Evolutionary conservation across 2,797 vertebrate species (phyloP), one percentile per base, ranked within the genome.

Genomic region (Karalla daura): DNA sequence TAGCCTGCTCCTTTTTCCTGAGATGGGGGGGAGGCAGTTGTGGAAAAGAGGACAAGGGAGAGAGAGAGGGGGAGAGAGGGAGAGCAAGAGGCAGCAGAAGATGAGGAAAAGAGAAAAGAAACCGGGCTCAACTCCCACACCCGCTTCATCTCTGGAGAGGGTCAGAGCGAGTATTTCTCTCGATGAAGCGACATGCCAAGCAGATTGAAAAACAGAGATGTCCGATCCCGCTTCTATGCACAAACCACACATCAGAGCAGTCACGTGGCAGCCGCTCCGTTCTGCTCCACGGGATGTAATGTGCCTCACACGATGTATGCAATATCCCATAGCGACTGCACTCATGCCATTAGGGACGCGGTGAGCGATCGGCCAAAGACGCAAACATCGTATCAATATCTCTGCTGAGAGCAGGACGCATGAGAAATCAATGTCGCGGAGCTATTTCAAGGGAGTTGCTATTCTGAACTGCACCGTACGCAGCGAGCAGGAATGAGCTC

Each of bases 1-100:
- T 94, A 36, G 95, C 93, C 76, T 96, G 95, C 67, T 99, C 97
- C 86, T 98, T 99, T 94, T 98, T 99, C 93, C 97, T 99, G 80
- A 49, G 36, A 85, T 72, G 45, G 5, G 52, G 13, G 17, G 70
- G 49, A 59, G 12, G 40, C n/a, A n/a, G n/a, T n/a, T n/a, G n/a
- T 2, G 1, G 13, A 36, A 15, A 35, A 45, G 15, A 25, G 70
- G 66, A 1, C 45, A n/a, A 7, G 3, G 12, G 33, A 24, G 62
- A 35, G 23, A 5, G n/a, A n/a, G n/a, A n/a, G n/a, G n/a, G n/a
- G n/a, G n/a, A n/a, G n/a, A n/a, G 1, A 61, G 3, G 11, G 10
- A 51, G 30, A 49, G 27, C 7, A 56, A 36, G 28, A 63, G 0
- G 18, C 12, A 50, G 33, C 9, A 41, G 47, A 44, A 59, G n/a